Percentiles rank a stretch among this genome's conserved stretches.
Conservation (phyloP, 2,888 invertebrate genomes). For the Periphyllus acericola region DNA sequence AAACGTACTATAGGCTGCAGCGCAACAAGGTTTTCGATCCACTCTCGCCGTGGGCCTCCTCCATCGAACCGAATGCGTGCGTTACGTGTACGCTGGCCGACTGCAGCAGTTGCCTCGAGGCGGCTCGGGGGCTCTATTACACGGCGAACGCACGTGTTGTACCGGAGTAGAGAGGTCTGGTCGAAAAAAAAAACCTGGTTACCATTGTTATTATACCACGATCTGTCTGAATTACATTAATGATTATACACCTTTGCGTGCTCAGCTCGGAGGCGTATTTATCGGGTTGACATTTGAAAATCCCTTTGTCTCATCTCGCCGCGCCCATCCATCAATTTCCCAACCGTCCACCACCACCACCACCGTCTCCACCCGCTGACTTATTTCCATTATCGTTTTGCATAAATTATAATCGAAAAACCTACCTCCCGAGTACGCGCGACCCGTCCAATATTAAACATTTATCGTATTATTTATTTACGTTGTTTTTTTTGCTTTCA, state of each 20-base stretch:
- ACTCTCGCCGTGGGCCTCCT: too few relatives aligned
- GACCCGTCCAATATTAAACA: background rate
- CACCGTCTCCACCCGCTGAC: background rate
- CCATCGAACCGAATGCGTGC: too few relatives aligned
- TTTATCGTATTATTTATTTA: too few relatives aligned
- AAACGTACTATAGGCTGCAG: too few relatives aligned
- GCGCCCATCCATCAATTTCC: conserved; percentile 10
- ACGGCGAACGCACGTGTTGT: background rate
- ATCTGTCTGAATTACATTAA: conserved; percentile 36
- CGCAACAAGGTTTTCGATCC: too few relatives aligned
- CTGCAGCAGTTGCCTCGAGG: background rate
- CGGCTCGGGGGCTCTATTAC: background rate
- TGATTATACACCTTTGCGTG: background rate
- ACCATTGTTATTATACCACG: conserved; percentile 22
- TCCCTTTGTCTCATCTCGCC: conserved; percentile 14
- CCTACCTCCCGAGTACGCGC: background rate
- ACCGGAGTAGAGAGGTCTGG: background rate
- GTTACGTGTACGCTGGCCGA: too few relatives aligned
- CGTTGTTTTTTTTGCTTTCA: too few relatives aligned
- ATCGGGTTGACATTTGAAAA: conserved; percentile 24
- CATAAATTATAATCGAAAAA: conserved; percentile 41
- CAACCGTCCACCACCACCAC: background rate
- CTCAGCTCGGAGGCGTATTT: conserved; percentile 3
- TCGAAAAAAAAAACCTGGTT: conserved; percentile 18
- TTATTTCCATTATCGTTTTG: conserved; percentile 41